phyloP scores from a whole-genome alignment of 2,888 invertebrate species.

The Drymonia ruficornis region DNA sequence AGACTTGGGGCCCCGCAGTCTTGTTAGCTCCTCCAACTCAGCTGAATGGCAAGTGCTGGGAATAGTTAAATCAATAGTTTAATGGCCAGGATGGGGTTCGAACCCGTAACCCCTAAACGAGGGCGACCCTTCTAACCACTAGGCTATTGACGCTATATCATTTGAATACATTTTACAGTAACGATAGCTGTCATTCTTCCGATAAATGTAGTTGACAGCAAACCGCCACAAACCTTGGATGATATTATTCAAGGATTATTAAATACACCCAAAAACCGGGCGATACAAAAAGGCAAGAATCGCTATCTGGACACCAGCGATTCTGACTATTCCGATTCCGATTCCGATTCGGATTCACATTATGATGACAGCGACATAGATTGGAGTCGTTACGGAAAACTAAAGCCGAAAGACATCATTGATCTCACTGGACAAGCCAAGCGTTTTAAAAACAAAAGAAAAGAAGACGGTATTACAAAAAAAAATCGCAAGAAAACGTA shows the following conservation, averaged over 20 bases:
- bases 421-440: constrained; percentile 36
- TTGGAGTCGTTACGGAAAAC: constrained; percentile 18
- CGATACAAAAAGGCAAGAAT: background rate
- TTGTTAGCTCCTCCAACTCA: too few species aligned
- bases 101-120: too few species aligned
- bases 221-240: constrained; percentile 10
- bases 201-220: constrained; percentile 13
- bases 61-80: too few species aligned
- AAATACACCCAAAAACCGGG: constrained; percentile 11
- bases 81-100: too few species aligned
- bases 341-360: constrained; percentile 16
- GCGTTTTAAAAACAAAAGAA: constrained; percentile 7
- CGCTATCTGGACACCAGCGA: background rate
- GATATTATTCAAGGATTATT: constrained; percentile 17
- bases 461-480: background rate
- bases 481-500: background rate
- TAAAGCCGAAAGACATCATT: constrained; percentile 34
- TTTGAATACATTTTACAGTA: constrained; percentile 19
- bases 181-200: constrained; percentile 13
- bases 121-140: too few species aligned
- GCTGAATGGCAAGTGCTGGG: too few species aligned
- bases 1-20: too few species aligned
- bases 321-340: constrained; percentile 9
- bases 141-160: background rate
- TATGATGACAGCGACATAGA: constrained; percentile 22